Evolutionary conservation across 1,140 invertebrate species (phyloP).

Genomic region (Polypedilum pembai): DNA sequence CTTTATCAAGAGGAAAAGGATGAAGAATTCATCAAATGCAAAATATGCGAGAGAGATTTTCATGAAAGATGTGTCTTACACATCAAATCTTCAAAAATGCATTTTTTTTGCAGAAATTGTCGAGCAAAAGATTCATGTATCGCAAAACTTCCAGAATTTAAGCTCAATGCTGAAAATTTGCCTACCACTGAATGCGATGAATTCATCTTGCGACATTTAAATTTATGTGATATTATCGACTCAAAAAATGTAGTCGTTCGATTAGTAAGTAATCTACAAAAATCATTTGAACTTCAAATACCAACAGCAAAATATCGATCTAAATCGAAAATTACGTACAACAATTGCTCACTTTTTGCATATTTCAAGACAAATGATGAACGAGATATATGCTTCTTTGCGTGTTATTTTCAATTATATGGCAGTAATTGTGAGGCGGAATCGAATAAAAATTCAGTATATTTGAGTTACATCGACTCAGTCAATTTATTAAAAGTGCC

Average conservation of each 20-base stretch:
- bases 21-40: neutral
- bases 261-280: neutral
- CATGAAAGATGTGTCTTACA: neutral
- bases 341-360: neutral
- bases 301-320: neutral
- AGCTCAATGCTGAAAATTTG: neutral
- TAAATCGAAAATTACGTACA: neutral
- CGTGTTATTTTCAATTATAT: neutral
- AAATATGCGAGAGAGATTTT: neutral
- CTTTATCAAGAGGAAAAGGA: neutral
- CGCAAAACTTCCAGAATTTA: neutral
- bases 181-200: neutral
- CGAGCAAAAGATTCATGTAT: neutral
- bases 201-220: neutral
- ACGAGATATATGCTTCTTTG: neutral
- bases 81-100: neutral
- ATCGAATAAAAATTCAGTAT: neutral
- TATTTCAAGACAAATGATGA: neutral
- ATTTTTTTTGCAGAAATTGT: neutral
- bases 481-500: neutral
- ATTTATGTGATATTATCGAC: too few relatives aligned
- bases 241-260: neutral
- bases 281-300: neutral
- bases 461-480: neutral
- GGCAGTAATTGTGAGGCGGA: neutral